phyloP scores from a whole-genome alignment of 1,140 invertebrate genomes.

The Drosophila quadrilineata region DNA sequence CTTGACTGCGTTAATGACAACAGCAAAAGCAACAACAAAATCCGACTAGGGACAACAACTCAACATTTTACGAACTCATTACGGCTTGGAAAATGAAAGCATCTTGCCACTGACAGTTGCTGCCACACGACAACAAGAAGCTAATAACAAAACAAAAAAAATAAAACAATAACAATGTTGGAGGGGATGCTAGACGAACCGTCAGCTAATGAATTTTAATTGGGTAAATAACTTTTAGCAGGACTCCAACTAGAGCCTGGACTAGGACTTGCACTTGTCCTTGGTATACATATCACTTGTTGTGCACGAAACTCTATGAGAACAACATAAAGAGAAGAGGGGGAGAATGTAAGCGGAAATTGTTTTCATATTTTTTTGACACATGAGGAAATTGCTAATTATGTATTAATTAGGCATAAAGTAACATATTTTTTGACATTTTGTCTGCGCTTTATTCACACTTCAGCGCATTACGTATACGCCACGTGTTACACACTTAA shows the following conservation, averaged over 20 bases:
- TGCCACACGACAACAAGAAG: background rate
- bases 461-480: slow-evolving; percentile 37
- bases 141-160: background rate
- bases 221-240: slow-evolving; percentile 55
- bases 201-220: slow-evolving; percentile 68
- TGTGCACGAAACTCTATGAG: background rate
- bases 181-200: slow-evolving; percentile 1
- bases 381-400: slow-evolving; percentile 50
- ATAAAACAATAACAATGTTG: background rate
- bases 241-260: too few species aligned
- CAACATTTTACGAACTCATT: too few species aligned
- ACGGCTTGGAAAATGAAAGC: background rate
- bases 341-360: slow-evolving; percentile 43
- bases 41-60: background rate
- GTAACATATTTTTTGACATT: slow-evolving; percentile 7
- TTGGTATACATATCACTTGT: slow-evolving; percentile 4
- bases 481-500: slow-evolving; percentile 17
- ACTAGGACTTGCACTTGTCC: slow-evolving; percentile 25
- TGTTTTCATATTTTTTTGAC: slow-evolving; percentile 21
- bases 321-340: background rate
- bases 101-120: slow-evolving; percentile 12
- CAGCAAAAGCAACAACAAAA: background rate
- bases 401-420: slow-evolving; percentile 59
- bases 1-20: slow-evolving; percentile 20
- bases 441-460: slow-evolving; percentile 27